Conservation (phyloP, 2,113 vertebrate genomes). For the Diphyllodes magnificus region DNA sequence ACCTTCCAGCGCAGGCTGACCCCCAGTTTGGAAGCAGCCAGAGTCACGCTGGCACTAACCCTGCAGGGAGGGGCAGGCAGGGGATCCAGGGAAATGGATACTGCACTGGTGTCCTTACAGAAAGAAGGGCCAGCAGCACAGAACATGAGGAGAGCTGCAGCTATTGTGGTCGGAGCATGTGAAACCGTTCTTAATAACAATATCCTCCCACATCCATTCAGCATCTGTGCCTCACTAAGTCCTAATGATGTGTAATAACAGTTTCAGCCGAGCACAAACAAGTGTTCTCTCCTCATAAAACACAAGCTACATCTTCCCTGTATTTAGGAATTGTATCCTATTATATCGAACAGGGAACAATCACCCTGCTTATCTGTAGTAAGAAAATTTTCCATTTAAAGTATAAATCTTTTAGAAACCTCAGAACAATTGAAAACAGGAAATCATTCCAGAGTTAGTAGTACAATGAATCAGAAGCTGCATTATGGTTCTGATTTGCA, state of each 20-base stretch:
- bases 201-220: neutral
- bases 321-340: neutral
- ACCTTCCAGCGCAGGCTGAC: neutral
- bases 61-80: neutral
- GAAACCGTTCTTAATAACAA: neutral
- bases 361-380: neutral
- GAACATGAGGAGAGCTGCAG: neutral
- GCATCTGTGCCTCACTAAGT: neutral
- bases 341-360: neutral
- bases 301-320: neutral
- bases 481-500: neutral
- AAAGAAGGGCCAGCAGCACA: neutral
- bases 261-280: neutral
- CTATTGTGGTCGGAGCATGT: neutral
- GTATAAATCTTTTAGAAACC: neutral
- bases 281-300: neutral
- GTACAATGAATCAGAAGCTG: neutral
- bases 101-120: accelerated
- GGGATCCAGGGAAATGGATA: neutral
- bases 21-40: accelerated
- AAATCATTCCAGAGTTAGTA: neutral
- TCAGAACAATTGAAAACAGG: neutral
- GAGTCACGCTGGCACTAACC: neutral
- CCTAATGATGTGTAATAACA: neutral
- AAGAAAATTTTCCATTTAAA: neutral